Percentiles rank a stretch among this genome's conserved stretches.
These are phyloP conservation scores for Galeruca laticollis DNA, from an alignment of 2,888 invertebrate species.

Conservation along the genomic window DNA sequence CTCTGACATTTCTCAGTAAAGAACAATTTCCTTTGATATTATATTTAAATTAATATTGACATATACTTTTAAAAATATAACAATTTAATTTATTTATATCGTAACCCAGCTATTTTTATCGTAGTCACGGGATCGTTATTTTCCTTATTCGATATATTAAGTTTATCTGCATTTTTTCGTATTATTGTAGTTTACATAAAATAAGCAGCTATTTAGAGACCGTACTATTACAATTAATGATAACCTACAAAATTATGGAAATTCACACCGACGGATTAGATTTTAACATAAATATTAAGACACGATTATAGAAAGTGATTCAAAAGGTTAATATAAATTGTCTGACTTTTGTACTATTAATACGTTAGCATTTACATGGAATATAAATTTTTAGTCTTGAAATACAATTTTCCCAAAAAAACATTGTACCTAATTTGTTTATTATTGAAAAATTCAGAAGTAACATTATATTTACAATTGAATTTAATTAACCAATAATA, in stretches of 20 bases:
- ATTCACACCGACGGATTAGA: neutral
- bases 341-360: too few relatives aligned
- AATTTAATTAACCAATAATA: too few relatives aligned
- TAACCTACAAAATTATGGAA: constrained; percentile 1
- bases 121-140: neutral
- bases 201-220: neutral
- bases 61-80: neutral
- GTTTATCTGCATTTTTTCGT: neutral
- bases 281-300: neutral
- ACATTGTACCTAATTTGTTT: too few relatives aligned
- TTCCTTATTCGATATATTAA: neutral
- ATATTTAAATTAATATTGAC: neutral
- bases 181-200: neutral
- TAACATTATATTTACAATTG: too few relatives aligned
- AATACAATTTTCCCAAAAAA: too few relatives aligned
- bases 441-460: too few relatives aligned
- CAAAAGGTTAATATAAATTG: too few relatives aligned
- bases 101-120: neutral
- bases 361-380: too few relatives aligned
- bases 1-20: neutral
- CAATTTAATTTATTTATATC: neutral
- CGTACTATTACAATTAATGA: neutral
- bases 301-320: neutral
- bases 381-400: too few relatives aligned
- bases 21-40: neutral